Conservation (phyloP, 2,113 vertebrate species). For the Pionites leucogaster region DNA sequence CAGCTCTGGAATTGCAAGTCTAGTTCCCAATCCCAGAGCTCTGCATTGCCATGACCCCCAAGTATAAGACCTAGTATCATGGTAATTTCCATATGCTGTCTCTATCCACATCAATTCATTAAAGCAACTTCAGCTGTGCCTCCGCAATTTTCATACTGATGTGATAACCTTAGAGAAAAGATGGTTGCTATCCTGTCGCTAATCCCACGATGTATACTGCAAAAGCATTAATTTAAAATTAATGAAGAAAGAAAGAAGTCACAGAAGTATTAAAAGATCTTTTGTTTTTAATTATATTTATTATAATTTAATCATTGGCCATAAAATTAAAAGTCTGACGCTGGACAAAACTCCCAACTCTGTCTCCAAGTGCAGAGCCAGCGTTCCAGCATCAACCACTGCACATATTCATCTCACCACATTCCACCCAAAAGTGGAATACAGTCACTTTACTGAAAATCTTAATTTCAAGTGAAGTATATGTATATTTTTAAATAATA, state of each 20-base stretch:
- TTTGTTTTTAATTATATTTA: not conserved
- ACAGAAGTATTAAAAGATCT: not conserved
- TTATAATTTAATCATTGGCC: not conserved
- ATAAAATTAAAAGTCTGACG: not conserved
- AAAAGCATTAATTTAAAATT: not conserved
- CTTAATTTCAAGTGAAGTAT: constrained; percentile 26
- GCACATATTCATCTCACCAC: not conserved
- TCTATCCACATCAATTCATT: not conserved
- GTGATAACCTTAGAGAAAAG: not conserved
- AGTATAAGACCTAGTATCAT: not conserved
- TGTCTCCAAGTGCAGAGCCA: not conserved
- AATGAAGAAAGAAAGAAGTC: not conserved
- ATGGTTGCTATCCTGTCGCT: not conserved
- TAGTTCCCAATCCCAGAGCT: not conserved
- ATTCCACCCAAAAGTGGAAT: not conserved
- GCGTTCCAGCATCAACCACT: not conserved
- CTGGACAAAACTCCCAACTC: not conserved
- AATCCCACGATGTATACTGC: not conserved
- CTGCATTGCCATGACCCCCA: accelerated
- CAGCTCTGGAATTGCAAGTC: not conserved
- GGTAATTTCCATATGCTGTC: not conserved
- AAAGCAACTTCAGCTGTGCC: not conserved
- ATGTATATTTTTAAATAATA: constrained; percentile 37
- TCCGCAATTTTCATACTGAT: not conserved
- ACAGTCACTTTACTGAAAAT: constrained; percentile 25